Conservation (phyloP, 2,113 vertebrate species). For the Poeciliopsis retropinna region DNA sequence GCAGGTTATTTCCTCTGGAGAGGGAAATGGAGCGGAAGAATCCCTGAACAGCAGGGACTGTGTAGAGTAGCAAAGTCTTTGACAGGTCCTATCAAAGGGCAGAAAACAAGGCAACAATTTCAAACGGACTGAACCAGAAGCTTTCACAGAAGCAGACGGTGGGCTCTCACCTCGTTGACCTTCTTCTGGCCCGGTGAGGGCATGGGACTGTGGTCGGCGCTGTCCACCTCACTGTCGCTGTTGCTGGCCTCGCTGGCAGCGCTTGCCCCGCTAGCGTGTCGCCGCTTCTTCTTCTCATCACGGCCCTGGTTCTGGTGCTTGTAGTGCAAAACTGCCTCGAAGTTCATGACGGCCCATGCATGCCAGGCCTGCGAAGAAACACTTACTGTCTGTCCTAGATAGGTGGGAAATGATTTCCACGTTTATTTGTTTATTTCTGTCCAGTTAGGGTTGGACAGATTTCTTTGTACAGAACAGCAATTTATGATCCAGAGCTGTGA, state of each 20-base stretch:
- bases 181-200: constrained; percentile 95
- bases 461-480: constrained; percentile 1
- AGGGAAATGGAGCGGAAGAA: constrained; percentile 98
- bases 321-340: constrained; percentile 97
- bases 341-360: constrained; percentile 99
- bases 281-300: constrained; percentile 93
- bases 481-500: constrained; percentile 36
- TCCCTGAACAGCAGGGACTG: constrained; percentile 96
- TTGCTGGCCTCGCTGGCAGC: constrained; percentile 93
- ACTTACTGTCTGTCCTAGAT: constrained; percentile 9
- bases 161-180: constrained; percentile 86
- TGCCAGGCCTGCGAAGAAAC: constrained; percentile 91
- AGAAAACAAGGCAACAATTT: constrained; percentile 11
- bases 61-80: constrained; percentile 94
- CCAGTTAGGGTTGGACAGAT: constrained; percentile 27
- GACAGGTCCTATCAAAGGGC: constrained; percentile 86
- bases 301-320: constrained; percentile 95
- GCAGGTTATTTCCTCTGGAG: constrained; percentile 96
- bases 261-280: constrained; percentile 89
- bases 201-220: constrained; percentile 90
- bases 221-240: constrained; percentile 93
- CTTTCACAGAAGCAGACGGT: not conserved
- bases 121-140: not conserved
- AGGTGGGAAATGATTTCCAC: constrained; percentile 36
- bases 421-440: constrained; percentile 42